Evolutionary conservation across 1,140 invertebrate species (phyloP).

Genomic region (Nasonia vitripennis): DNA sequence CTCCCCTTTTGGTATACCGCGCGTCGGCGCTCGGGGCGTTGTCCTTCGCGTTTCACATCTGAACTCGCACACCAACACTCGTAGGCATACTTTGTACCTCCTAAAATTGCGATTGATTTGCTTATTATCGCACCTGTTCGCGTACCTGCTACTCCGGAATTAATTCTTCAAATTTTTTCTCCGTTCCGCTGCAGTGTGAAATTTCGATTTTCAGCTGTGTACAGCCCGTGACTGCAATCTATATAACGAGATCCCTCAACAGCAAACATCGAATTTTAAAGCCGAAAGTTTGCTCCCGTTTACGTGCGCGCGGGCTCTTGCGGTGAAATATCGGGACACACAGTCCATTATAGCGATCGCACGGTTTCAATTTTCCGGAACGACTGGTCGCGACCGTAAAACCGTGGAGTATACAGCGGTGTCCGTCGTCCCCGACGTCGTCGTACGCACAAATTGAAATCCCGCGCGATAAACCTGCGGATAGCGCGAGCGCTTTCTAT

Average conservation of each 20-base stretch:
- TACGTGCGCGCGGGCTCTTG: not conserved
- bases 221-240: no score
- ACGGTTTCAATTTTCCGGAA: constrained; percentile 21
- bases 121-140: not conserved
- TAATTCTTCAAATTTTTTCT: no score
- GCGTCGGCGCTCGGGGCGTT: constrained; percentile 34
- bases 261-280: not conserved
- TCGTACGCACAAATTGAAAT: constrained; percentile 31
- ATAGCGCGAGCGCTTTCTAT: not conserved
- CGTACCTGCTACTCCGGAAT: not conserved
- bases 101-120: constrained; percentile 26
- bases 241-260: no score
- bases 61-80: not conserved
- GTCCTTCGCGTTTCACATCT: not conserved
- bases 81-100: no score
- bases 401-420: not conserved
- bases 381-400: constrained; percentile 4
- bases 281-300: not conserved
- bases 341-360: not conserved
- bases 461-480: constrained; percentile 3
- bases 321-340: not conserved
- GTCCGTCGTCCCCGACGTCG: not conserved
- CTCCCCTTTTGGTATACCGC: not conserved
- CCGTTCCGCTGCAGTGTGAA: no score
- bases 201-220: no score